Evolutionary conservation across 1,140 invertebrate species (phyloP), one percentile per base, ranked within the genome.

Genomic region (Atta texana): DNA sequence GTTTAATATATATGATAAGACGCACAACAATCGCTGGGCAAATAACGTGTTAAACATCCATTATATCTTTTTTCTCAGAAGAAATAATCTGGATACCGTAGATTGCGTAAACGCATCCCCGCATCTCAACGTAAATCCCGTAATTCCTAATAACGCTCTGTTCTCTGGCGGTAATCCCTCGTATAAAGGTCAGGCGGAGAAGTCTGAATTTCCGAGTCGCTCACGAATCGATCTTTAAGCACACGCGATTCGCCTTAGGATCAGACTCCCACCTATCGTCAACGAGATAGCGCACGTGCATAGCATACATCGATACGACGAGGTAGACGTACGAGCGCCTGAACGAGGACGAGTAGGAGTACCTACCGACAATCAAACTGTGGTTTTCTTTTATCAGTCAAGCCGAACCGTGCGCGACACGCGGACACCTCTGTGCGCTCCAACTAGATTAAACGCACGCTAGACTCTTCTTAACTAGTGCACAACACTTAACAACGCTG

Each of bases 311-410:
- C 28, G 61, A 74, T 39, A 69, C 66, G 76, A 28, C 28, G 61
- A 85, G 72, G 59, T 81, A 82, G 63, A 63, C 72, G 82, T 16
- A 89, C 57, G 64, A 87, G 49, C 55, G 59, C 63, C 44, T 18
- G 31, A 31, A 80, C 57, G 24, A 72, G 53, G 14, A 49, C 69
- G n/a, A 84, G 80, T 18, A 82, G 68, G 31, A 89, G 72, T 57
- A 68, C 31, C 55, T 63, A 66, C 57, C 80, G 85, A 77, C 87
- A 90, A 89, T 72, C 72, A 84, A 69, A 21, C 76, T 34, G 39
- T 53, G 69, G 89, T 78, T 82, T 87, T 72, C 55, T 92, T 93
- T 94, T 94, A 95, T 95, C 93, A 95, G 94, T 94, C 93, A 94
- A 94, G 91, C 87, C 88, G 91, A 91, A 93, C 91, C 92, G 91